Conservation (phyloP, 2,888 invertebrate genomes). For the Apamea anceps region DNA sequence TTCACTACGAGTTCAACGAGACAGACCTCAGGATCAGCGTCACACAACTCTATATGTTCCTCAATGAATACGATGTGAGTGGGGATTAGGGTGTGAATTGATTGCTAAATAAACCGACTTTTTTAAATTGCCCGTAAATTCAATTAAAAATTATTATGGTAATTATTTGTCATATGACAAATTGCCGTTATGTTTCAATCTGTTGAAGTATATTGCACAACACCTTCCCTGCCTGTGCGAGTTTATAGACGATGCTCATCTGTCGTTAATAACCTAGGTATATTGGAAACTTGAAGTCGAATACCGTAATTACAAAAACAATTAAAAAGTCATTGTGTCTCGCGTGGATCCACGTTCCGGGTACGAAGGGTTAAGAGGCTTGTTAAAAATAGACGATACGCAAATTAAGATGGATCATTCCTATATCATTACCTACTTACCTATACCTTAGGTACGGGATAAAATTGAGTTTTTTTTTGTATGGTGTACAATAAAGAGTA, state of each 20-base stretch:
- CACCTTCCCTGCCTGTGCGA: neutral
- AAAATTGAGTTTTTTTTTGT: neutral
- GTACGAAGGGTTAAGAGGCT: too few species aligned
- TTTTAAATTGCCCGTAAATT: neutral
- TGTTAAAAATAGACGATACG: too few species aligned
- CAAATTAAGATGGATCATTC: too few species aligned
- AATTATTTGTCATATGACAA: neutral
- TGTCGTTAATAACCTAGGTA: neutral
- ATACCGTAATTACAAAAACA: too few species aligned
- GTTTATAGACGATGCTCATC: neutral
- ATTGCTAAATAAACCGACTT: neutral
- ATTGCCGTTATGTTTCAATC: neutral
- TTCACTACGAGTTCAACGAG: constrained; percentile 98
- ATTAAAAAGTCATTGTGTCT: too few species aligned
- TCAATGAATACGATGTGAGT: constrained; percentile 93
- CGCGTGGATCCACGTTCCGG: too few species aligned
- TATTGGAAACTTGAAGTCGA: too few species aligned
- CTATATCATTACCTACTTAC: too few species aligned
- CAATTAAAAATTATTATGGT: neutral
- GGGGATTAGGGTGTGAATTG: neutral
- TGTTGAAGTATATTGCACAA: neutral
- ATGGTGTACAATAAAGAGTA: too few species aligned
- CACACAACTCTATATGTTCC: constrained; percentile 96
- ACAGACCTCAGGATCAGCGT: constrained; percentile 97
- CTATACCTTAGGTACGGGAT: neutral